These are phyloP conservation scores for Uloborus plumipes DNA, from an alignment of 2,888 invertebrate genomes.

Conservation along the genomic window DNA sequence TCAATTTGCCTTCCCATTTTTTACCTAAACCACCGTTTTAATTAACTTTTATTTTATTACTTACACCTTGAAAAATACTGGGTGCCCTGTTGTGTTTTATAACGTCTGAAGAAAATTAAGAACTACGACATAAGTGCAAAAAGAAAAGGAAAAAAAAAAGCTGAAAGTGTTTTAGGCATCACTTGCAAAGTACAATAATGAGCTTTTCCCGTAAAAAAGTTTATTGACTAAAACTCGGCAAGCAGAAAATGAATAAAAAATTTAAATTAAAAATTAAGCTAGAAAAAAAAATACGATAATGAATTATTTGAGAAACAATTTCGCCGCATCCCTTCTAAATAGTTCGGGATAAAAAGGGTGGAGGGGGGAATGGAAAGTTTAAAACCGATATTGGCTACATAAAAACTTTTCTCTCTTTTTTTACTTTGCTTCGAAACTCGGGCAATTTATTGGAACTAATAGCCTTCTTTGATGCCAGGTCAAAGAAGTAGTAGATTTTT, in stretches of 20 bases:
- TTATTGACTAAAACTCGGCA: constrained; percentile 33
- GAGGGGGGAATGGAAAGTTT: constrained; percentile 31
- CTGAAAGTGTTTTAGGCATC: background rate
- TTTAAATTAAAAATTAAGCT: constrained; percentile 58
- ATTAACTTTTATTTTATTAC: constrained; percentile 64
- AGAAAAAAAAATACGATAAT: constrained; percentile 63
- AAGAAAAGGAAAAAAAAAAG: too few species aligned
- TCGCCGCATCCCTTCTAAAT: constrained; percentile 45
- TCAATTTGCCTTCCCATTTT: too few species aligned
- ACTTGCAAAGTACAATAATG: constrained; percentile 11
- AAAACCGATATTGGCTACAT: constrained; percentile 58
- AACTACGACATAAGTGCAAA: background rate
- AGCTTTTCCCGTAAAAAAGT: constrained; percentile 23
- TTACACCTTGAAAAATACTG: constrained; percentile 53
- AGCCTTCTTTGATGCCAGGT: constrained; percentile 34
- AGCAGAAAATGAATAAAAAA: constrained; percentile 54
- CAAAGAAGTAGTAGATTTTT: constrained; percentile 23
- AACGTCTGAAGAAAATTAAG: constrained; percentile 35
- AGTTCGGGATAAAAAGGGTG: constrained; percentile 16
- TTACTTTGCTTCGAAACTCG: constrained; percentile 35
- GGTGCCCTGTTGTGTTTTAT: constrained; percentile 18
- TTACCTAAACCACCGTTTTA: constrained; percentile 10
- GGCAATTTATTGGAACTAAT: constrained; percentile 58
- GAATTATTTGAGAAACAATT: constrained; percentile 64
- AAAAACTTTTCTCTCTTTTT: constrained; percentile 41